Conservation (phyloP, 2,888 invertebrate species). For the Drosophila putrida region DNA sequence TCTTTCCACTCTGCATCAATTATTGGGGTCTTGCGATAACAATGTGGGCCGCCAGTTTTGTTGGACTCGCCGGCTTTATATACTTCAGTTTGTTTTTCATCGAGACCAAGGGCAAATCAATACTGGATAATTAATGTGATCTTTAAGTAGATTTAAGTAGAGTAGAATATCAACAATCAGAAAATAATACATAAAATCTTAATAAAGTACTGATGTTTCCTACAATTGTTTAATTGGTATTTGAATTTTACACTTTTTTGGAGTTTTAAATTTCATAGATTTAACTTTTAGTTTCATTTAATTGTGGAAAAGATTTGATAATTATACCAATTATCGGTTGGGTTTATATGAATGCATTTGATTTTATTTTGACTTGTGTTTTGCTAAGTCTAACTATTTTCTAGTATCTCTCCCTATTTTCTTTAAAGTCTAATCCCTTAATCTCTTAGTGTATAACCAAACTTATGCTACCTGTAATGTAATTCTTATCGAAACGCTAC, state of each 20-base stretch:
- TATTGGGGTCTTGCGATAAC: conserved; percentile 64
- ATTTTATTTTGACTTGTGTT: background rate
- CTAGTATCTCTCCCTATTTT: background rate
- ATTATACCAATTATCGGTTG: background rate
- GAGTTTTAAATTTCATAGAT: no score
- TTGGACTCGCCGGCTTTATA: conserved; percentile 62
- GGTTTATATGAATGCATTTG: background rate
- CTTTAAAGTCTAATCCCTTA: no score
- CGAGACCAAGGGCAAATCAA: conserved; percentile 80
- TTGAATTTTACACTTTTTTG: no score
- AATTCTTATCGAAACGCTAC: background rate
- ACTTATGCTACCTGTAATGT: background rate
- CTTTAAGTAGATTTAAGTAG: background rate
- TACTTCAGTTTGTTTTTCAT: conserved; percentile 67
- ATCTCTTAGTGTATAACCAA: no score
- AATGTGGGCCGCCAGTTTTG: conserved; percentile 72
- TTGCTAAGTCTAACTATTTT: background rate
- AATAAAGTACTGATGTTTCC: background rate
- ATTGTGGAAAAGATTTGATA: background rate
- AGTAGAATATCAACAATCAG: background rate
- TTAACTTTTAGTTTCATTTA: background rate
- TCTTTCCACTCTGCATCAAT: conserved; percentile 72
- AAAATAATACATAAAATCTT: background rate
- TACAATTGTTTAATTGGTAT: no score
- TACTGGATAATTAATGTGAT: conserved; percentile 51